Conservation (phyloP, 2,888 invertebrate genomes). For the Drosophila macrospina region DNA sequence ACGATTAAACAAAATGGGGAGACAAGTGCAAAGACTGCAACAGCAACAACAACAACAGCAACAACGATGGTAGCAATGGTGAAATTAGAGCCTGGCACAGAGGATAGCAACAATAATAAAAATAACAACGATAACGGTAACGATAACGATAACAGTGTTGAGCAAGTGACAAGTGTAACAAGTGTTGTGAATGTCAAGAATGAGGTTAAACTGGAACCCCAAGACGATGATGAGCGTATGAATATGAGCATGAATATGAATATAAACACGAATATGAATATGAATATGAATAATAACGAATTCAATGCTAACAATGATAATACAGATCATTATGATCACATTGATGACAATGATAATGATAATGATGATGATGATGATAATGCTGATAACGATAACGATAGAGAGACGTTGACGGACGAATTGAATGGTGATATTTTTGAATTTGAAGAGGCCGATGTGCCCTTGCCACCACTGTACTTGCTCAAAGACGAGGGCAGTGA, state of each 20-base stretch:
- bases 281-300: constrained; percentile 13
- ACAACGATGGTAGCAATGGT: constrained; percentile 45
- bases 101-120: constrained; percentile 57
- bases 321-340: constrained; percentile 10
- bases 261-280: constrained; percentile 15
- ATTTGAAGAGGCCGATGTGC: constrained; percentile 92
- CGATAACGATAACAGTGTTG: constrained; percentile 55
- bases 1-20: constrained; percentile 69
- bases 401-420: constrained; percentile 60
- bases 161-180: constrained; percentile 66
- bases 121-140: constrained; percentile 59
- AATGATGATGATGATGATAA: constrained; percentile 10
- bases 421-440: constrained; percentile 88
- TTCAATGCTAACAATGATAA: constrained; percentile 25
- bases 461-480: constrained; percentile 92
- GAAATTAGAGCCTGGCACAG: constrained; percentile 62
- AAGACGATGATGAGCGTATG: constrained; percentile 19
- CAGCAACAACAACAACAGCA: constrained; percentile 24
- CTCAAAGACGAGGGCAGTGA: constrained; percentile 89
- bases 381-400: constrained; percentile 42
- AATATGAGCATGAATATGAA: constrained; percentile 23
- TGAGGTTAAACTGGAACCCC: constrained; percentile 65
- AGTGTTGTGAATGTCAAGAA: constrained; percentile 75
- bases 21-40: constrained; percentile 73
- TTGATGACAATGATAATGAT: constrained; percentile 11